Conservation (phyloP, 2,888 invertebrate genomes). For the Aspidiotus destructor region DNA sequence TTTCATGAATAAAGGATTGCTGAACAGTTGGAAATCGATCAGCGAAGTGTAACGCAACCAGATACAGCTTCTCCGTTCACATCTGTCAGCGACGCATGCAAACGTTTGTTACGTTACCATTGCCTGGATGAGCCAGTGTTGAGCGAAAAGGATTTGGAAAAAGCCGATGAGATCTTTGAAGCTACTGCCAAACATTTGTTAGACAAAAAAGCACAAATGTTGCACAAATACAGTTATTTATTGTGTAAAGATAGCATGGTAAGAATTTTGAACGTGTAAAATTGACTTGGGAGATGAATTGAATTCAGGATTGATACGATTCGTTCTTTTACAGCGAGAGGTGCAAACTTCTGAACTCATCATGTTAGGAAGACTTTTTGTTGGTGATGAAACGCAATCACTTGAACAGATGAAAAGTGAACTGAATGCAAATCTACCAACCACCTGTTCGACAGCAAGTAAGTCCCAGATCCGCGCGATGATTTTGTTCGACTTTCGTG, state of each 20-base stretch:
- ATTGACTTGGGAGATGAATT: not conserved
- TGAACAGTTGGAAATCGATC: conserved; percentile 63
- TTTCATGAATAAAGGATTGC: conserved; percentile 50
- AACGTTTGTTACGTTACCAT: conserved; percentile 65
- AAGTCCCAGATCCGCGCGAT: conserved; percentile 18
- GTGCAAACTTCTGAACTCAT: conserved; percentile 65
- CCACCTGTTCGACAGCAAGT: conserved; percentile 34
- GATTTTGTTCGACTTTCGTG: not conserved
- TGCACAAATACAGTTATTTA: conserved; percentile 62
- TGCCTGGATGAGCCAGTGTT: conserved; percentile 59
- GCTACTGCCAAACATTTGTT: conserved; percentile 57
- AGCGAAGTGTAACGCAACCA: conserved; percentile 61
- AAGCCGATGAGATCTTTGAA: conserved; percentile 61
- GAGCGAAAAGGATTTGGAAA: conserved; percentile 53
- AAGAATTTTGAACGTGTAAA: conserved; percentile 39
- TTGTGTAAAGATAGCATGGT: conserved; percentile 71
- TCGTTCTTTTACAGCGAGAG: conserved; percentile 48
- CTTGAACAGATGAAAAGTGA: conserved; percentile 53
- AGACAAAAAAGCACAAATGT: conserved; percentile 59
- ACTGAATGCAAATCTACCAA: conserved; percentile 30
- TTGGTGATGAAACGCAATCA: conserved; percentile 59
- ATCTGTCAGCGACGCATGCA: conserved; percentile 62
- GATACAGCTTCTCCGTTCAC: conserved; percentile 63
- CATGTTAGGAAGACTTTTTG: conserved; percentile 64
- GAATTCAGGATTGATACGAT: not conserved